These are phyloP conservation scores for Sycobia sp. DNA, from an alignment of 1,140 invertebrate genomes.

Conservation along the genomic window DNA sequence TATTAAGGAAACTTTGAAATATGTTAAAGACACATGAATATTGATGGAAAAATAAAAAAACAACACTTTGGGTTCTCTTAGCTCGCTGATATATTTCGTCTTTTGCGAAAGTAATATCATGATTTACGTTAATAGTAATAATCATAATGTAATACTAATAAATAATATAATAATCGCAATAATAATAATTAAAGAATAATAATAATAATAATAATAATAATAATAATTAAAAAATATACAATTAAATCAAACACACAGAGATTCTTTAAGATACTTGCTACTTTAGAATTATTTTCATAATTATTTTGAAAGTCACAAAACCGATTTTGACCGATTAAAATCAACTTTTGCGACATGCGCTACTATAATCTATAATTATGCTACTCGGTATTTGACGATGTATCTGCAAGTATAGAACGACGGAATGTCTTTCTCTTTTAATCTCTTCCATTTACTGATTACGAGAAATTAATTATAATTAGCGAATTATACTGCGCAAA, in stretches of 20 bases:
- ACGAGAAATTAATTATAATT: too few species aligned
- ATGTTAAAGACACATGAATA: not conserved
- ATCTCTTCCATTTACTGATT: too few species aligned
- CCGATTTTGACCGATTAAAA: not conserved
- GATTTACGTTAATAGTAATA: conserved; percentile 5
- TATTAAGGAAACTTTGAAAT: not conserved
- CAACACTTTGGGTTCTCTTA: not conserved
- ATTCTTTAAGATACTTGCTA: conserved; percentile 6
- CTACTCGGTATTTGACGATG: not conserved
- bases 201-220: too few species aligned
- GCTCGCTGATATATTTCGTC: not conserved
- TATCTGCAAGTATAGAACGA: too few species aligned
- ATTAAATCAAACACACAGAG: conserved; percentile 1
- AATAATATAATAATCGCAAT: conserved; percentile 13
- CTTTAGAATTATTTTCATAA: not conserved
- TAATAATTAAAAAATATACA: conserved; percentile 15
- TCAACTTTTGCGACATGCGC: conserved; percentile 4
- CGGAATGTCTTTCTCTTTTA: too few species aligned
- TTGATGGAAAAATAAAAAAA: not conserved
- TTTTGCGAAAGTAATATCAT: not conserved
- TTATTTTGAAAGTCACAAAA: conserved; percentile 16
- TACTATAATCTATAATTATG: conserved; percentile 16
- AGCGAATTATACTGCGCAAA: too few species aligned
- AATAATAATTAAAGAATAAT: too few species aligned
- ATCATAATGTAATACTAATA: too few species aligned